Evolutionary conservation across 2,888 invertebrate genomes (phyloP), one percentile per base, ranked within the genome.

Genomic region (Mythimna ferrago): DNA sequence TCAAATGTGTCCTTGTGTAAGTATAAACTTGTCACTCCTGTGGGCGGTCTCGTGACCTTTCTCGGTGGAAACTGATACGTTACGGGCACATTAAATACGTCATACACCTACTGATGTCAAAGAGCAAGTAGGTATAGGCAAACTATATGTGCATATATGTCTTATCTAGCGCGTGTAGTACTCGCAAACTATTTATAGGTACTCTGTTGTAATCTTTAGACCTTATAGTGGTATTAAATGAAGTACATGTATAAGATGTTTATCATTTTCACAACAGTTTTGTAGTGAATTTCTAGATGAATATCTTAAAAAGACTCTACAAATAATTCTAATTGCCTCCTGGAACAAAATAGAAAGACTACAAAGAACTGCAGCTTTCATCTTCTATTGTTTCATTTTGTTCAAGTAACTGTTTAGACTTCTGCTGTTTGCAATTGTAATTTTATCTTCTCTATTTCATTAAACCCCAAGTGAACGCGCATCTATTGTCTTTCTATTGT

Each of bases 31-130:
- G 65, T 71, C 63, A 64, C 41, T 77, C 26, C 57, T 41, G 78
- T 80, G 80, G 78, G 80, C 65, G 78, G 71, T 60, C n/a, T 53
- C 51, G 65, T 70, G 82, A 78, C 80, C 82, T 80, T 79, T 82
- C 72, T 68, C 57, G 58, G 61, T 62, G 78, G 21, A 82, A 79
- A 72, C 67, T 60, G 80, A 80, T 82, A 80, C 48, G 66, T 66
- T 71, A 57, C 48, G 48, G 61, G 32, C 35, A 74, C 61, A 68
- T 80, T 61, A n/a, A 44, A 38, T 65, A 65, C 82, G 82, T 79
- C 79, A 82, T 66, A 35, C 78, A 72, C 73, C 64, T 78, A 78
- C 54, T 26, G 64, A 81, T 71, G 61, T 71, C 78, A 67, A 48
- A 69, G 62, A 58, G 41, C 68, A 65, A 56, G 53, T n/a, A n/a